Evolutionary conservation across 2,888 invertebrate species (phyloP), one percentile per base, ranked within the genome.

Genomic region (Andrena fulva): DNA sequence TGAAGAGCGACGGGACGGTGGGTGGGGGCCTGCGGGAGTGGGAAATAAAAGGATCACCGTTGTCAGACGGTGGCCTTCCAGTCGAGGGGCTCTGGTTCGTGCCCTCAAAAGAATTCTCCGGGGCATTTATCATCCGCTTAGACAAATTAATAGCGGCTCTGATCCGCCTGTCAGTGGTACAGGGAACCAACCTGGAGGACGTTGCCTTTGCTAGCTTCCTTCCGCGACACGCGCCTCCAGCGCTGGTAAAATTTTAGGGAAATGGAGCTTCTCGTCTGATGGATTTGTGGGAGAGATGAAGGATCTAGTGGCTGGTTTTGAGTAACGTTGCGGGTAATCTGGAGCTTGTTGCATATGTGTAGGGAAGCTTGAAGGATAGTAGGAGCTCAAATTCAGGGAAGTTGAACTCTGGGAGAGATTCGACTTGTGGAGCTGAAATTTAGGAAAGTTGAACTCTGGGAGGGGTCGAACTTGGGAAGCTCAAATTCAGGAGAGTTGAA

Each of bases 71-170:
- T 68, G 70, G 67, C 48, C 76, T 76, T 68, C 62, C 81, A 66
- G 42, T 66, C 54, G 52, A 20, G 29, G 52, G n/a, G 0, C 35
- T 35, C 54, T 7, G 27, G 60, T 12, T 59, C 54, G 68, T 42
- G 42, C 24, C 48, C 60, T 48, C 59, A 62, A 80, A 71, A 64
- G 77, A 59, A 68, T 71, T 64, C 48, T 54, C 56, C 56, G 0
- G 12, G 29, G 63, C 84, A 78, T 79, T 85, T 79, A 82, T 85
- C 82, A 80, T 73, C 69, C 75, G 62, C 67, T 81, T 79, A 79
- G 81, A 80, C 81, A 85, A 78, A 82, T 81, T 89, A 74, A 79
- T 83, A 82, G 78, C 72, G 54, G 59, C 78, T 78, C 76, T 75
- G 84, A 84, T 86, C 71, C 79, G 75, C 33, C 67, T 75, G 72